phyloP scores from a whole-genome alignment of 35 echinoderm and acorn worm genomes.

The Ptychodera flava region DNA sequence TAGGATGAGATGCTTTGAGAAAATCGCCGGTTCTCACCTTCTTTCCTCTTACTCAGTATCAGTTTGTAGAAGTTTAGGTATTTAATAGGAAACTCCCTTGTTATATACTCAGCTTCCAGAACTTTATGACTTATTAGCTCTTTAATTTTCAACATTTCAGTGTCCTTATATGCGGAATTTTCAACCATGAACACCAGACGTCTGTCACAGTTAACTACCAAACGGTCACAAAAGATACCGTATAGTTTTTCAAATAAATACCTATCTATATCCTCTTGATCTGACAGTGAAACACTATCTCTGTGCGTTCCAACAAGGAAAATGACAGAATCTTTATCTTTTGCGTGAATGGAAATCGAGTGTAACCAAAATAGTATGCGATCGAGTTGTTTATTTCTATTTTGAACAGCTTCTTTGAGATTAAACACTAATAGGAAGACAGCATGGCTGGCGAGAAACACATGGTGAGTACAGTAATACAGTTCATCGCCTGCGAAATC shows the following conservation, averaged over 20 bases:
- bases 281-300: neutral
- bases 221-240: neutral
- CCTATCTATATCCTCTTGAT: neutral
- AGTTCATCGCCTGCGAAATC: constrained; percentile 11
- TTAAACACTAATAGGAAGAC: constrained; percentile 20
- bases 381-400: constrained; percentile 6
- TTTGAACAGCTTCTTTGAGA: neutral
- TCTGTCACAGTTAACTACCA: constrained; percentile 3
- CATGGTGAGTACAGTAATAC: constrained; percentile 20
- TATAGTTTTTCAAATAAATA: neutral
- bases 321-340: constrained; percentile 12
- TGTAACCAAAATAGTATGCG: constrained; percentile 22
- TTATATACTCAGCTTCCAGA: neutral
- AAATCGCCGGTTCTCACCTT: neutral
- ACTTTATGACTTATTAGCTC: constrained; percentile 2
- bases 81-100: constrained; percentile 19
- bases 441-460: neutral
- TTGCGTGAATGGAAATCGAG: constrained; percentile 14
- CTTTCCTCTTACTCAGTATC: neutral
- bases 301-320: constrained; percentile 32
- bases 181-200: constrained; percentile 14
- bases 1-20: neutral
- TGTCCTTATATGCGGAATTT: constrained; percentile 2
- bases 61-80: constrained; percentile 15
- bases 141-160: neutral